A percentile compares a stretch with the other conserved stretches of the same genome.
These are phyloP conservation scores for Drosophila meridionalis DNA, from an alignment of 2,888 invertebrate genomes.

Conservation along the genomic window DNA sequence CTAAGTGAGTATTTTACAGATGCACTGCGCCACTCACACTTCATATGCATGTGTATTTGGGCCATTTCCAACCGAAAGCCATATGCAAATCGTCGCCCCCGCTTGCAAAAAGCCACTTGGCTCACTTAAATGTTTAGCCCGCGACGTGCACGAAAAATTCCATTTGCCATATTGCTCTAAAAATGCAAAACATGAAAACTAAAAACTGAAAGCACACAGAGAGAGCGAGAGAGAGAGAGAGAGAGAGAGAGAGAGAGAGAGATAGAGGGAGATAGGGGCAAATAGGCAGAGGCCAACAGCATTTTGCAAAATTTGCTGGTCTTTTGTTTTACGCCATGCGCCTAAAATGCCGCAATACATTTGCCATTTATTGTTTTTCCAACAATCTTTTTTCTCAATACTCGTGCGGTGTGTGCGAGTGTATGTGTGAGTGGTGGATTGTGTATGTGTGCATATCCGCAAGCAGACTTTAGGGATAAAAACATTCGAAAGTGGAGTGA, in stretches of 20 bases:
- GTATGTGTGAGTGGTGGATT: slow-evolving; percentile 28
- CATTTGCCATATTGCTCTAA: slow-evolving; percentile 76
- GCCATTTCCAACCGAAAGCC: slow-evolving; percentile 13
- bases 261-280: background rate
- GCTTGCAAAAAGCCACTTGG: slow-evolving; percentile 63
- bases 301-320: slow-evolving; percentile 72
- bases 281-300: slow-evolving; percentile 23
- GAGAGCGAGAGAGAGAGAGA: background rate
- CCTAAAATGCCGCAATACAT: slow-evolving; percentile 78
- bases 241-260: background rate
- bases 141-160: slow-evolving; percentile 55
- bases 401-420: slow-evolving; percentile 27
- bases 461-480: slow-evolving; percentile 79
- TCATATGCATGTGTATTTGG: slow-evolving; percentile 5
- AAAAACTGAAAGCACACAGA: slow-evolving; percentile 20
- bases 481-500: slow-evolving; percentile 74
- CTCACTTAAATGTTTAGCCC: slow-evolving; percentile 73
- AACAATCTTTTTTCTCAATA: slow-evolving; percentile 61
- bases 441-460: slow-evolving; percentile 68
- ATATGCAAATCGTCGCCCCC: slow-evolving; percentile 61
- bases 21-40: slow-evolving; percentile 23
- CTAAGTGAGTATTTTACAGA: slow-evolving; percentile 86
- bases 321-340: slow-evolving; percentile 63
- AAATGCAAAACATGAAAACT: slow-evolving; percentile 57
- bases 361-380: slow-evolving; percentile 79